phyloP scores from a whole-genome alignment of 2,888 invertebrate species.

The Eupeodes luniger region DNA sequence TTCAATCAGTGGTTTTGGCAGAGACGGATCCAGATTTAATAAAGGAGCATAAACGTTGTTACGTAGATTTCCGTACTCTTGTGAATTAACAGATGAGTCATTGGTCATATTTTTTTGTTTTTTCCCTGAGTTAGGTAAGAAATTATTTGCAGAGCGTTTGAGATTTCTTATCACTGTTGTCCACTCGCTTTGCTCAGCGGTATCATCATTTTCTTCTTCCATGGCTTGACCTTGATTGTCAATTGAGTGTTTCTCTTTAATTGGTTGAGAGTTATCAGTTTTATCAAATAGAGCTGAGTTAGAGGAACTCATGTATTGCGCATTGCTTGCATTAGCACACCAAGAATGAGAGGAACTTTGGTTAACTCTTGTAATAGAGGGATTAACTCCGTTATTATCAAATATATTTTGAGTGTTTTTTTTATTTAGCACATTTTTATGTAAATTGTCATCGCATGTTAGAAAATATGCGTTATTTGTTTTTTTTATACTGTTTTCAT shows the following conservation, averaged over 20 bases:
- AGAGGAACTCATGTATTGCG: not conserved
- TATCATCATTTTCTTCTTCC: not conserved
- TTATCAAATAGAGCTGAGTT: no score
- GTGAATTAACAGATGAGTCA: not conserved
- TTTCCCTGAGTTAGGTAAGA: not conserved
- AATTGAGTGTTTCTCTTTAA: no score
- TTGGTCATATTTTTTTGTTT: not conserved
- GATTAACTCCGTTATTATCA: conserved; percentile 6
- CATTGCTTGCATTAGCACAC: not conserved
- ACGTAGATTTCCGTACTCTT: no score
- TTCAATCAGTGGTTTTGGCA: not conserved
- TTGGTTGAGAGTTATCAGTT: no score
- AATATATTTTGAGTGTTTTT: not conserved
- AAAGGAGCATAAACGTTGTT: not conserved
- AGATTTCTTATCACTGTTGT: conserved; percentile 9
- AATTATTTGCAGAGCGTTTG: conserved; percentile 10
- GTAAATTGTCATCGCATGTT: no score
- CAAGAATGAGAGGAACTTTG: not conserved
- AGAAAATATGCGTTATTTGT: not conserved
- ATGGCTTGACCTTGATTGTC: conserved; percentile 12
- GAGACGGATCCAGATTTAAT: not conserved
- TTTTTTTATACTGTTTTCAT: not conserved
- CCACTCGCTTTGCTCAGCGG: conserved; percentile 2
- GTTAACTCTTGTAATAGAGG: conserved; percentile 13
- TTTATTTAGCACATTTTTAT: no score